These are phyloP conservation scores for Chanos chanos DNA, from an alignment of 2,797 vertebrate genomes.

Conservation along the genomic window DNA sequence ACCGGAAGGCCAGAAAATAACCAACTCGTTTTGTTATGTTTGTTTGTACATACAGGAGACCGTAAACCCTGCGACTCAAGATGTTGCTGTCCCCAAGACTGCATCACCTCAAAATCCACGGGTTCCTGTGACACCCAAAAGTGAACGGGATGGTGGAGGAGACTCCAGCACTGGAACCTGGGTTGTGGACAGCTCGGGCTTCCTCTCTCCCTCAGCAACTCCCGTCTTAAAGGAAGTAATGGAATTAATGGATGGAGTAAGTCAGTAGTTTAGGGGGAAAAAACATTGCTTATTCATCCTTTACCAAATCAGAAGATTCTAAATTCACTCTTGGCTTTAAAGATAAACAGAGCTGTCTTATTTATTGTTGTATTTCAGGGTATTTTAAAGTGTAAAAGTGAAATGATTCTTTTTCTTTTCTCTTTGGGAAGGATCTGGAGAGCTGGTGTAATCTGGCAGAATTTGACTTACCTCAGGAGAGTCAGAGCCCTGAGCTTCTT, in stretches of 20 bases:
- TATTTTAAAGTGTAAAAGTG: no score
- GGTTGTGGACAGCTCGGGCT: conserved; percentile 87
- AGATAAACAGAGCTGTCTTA: no score
- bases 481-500: conserved; percentile 67
- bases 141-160: conserved; percentile 47
- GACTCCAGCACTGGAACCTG: conserved; percentile 71
- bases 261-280: conserved; percentile 5
- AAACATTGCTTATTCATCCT: background rate
- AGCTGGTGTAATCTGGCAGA: conserved; percentile 90
- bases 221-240: conserved; percentile 85
- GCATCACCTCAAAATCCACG: conserved; percentile 38
- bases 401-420: background rate
- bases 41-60: conserved; percentile 39
- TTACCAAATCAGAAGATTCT: no score
- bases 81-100: conserved; percentile 34
- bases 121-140: conserved; percentile 53
- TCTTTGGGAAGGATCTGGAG: conserved; percentile 78
- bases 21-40: background rate
- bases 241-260: conserved; percentile 93
- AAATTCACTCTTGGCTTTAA: no score
- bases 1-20: no score
- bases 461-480: conserved; percentile 87
- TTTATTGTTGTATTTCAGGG: no score
- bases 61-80: background rate
- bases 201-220: conserved; percentile 74